phyloP scores from a whole-genome alignment of 2,888 invertebrate genomes.

The Sceliomorpha sp. region DNA sequence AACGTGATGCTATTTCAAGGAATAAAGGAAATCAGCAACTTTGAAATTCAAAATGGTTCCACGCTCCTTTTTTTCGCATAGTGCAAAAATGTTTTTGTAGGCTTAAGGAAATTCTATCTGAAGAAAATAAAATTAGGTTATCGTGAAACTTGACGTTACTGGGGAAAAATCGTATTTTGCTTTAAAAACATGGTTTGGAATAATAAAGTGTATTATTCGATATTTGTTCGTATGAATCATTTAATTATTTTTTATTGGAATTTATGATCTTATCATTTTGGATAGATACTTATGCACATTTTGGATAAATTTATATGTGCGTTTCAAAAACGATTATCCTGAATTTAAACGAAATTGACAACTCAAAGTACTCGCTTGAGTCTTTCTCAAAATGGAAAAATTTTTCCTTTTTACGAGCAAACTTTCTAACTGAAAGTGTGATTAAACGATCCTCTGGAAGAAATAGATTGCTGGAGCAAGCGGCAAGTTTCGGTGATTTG shows the following conservation, averaged over 20 bases:
- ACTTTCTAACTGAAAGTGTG: slow-evolving; percentile 32
- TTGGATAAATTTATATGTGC: not conserved
- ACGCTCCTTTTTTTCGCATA: not conserved
- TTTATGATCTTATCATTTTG: too few relatives aligned
- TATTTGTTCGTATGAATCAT: too few relatives aligned
- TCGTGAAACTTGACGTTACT: too few relatives aligned
- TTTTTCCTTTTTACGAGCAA: slow-evolving; percentile 15
- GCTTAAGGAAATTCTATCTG: too few relatives aligned
- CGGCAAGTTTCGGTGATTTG: slow-evolving; percentile 13
- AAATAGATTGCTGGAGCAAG: slow-evolving; percentile 30
- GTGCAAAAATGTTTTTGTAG: not conserved
- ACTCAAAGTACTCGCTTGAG: slow-evolving; percentile 8
- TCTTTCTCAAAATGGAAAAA: slow-evolving; percentile 13
- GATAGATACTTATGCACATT: too few relatives aligned
- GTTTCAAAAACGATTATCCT: not conserved
- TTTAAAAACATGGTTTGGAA: too few relatives aligned
- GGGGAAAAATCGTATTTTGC: too few relatives aligned
- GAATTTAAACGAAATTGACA: slow-evolving; percentile 16
- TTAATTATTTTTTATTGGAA: too few relatives aligned
- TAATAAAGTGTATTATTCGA: too few relatives aligned
- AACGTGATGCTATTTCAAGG: slow-evolving; percentile 2
- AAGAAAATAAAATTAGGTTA: too few relatives aligned
- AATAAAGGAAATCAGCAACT: slow-evolving; percentile 11
- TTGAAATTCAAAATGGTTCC: slow-evolving; percentile 1
- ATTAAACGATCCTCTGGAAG: slow-evolving; percentile 30